These are phyloP conservation scores for Plebejus anna DNA, from an alignment of 2,888 invertebrate species.

Conservation along the genomic window DNA sequence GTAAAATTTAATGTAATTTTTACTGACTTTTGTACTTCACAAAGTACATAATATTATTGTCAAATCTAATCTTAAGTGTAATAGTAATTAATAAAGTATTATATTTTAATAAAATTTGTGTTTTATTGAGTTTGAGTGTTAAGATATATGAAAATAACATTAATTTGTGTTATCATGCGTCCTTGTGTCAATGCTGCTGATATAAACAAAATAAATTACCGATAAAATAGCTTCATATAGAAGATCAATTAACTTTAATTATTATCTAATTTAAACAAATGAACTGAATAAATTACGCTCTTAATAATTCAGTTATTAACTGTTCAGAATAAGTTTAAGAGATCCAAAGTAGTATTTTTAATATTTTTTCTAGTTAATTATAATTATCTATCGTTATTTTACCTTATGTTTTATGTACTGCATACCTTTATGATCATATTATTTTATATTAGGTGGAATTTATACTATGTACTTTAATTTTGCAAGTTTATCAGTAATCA, in stretches of 20 bases:
- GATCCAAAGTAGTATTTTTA: constrained; percentile 18
- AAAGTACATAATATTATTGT: not conserved
- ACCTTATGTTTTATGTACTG: not conserved
- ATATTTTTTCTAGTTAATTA: constrained; percentile 15
- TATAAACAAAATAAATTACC: too few species aligned
- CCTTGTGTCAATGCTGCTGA: too few species aligned
- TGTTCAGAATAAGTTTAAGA: not conserved
- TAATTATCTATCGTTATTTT: not conserved
- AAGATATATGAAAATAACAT: not conserved
- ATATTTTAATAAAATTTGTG: constrained; percentile 5
- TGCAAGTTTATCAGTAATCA: not conserved
- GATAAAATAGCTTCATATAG: not conserved
- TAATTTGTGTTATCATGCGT: not conserved
- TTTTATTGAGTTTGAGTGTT: constrained; percentile 4
- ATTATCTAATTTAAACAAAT: not conserved
- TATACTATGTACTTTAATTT: not conserved
- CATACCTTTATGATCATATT: not conserved
- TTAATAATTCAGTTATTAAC: constrained; percentile 10
- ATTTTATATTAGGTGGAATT: not conserved
- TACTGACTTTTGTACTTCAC: not conserved
- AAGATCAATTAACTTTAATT: not conserved
- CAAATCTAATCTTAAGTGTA: constrained; percentile 2
- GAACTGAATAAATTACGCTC: not conserved
- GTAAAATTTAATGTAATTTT: not conserved
- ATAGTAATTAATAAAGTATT: constrained; percentile 5